phyloP scores from a whole-genome alignment of 2,113 vertebrate genomes.

The Scalopus aquaticus region DNA sequence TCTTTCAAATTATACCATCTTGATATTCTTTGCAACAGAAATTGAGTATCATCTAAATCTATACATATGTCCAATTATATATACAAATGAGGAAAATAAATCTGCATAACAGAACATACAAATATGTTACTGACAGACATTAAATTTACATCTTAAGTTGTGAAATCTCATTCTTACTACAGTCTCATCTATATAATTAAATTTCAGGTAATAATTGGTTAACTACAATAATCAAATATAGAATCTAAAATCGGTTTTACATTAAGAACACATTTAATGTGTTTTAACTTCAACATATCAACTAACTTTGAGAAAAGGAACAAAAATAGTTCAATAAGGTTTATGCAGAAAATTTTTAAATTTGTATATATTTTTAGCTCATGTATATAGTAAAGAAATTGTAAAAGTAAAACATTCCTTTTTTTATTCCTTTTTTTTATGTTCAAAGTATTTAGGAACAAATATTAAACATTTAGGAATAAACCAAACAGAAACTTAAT shows the following conservation, averaged over 20 bases:
- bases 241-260: too few relatives aligned
- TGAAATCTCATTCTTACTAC: not conserved
- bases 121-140: conserved; percentile 71
- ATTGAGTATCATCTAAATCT: conserved; percentile 30
- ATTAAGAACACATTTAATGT: not conserved
- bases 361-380: not conserved
- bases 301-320: not conserved
- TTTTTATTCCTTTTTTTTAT: too few relatives aligned
- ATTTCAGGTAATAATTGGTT: not conserved
- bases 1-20: conserved; percentile 74
- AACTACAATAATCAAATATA: not conserved
- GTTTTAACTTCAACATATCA: not conserved
- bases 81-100: conserved; percentile 73
- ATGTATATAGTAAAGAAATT: not conserved
- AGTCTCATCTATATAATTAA: not conserved
- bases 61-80: conserved; percentile 58
- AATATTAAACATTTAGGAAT: too few relatives aligned
- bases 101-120: conserved; percentile 69
- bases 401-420: not conserved
- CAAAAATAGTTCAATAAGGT: not conserved
- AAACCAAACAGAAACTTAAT: too few relatives aligned
- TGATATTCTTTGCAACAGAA: conserved; percentile 57
- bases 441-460: too few relatives aligned
- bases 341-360: not conserved
- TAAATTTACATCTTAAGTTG: not conserved